Evolutionary conservation across 2,113 vertebrate genomes (phyloP), one percentile per base, ranked within the genome.

Genomic region (Elephas maximus): DNA sequence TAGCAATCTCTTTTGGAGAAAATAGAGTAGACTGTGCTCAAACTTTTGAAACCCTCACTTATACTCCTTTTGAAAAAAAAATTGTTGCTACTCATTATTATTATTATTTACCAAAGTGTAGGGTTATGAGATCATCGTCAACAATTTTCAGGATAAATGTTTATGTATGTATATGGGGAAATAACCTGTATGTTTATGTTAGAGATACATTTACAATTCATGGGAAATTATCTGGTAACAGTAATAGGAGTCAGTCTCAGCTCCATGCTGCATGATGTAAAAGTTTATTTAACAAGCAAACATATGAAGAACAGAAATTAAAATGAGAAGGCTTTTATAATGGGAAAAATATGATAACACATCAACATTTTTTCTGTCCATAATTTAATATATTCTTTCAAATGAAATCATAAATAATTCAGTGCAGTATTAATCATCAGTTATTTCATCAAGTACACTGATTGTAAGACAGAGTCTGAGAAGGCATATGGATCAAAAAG

Each of bases 361-460:
- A 63, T 77, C 23, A 73, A 18, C 5, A 69, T 86, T 76, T 33
- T 92, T 93, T 57, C 77, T 91, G 21, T 48, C 71, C 85, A 60
- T 33, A 78, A 82, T 76, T 89, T 82, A 89, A 78, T 89, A 76
- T 93, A 89, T 94, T 97, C 85, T 96, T 93, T 95, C 86, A 93
- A 90, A 87, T 84, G 51, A 92, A 96, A 81, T 6, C 82, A 94
- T 95, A 93, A 95, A 97, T 96, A 96, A 95, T 92, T 96, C 60
- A 88, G 41, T 6, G 10, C 11, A 41, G 6, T 33, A 92, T 84
- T 90, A 84, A 86, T 96, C 86, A 92, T 79, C 57, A 76, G 5
- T 23, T 24, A 83, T 90, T 93, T 91, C 21, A 92, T 78, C 63
- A 83, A 86, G 57, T 65, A 69, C 74, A 26, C 23, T 30, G 5